Evolutionary conservation across 2,113 vertebrate genomes (phyloP).

Genomic region (Isurus oxyrinchus): DNA sequence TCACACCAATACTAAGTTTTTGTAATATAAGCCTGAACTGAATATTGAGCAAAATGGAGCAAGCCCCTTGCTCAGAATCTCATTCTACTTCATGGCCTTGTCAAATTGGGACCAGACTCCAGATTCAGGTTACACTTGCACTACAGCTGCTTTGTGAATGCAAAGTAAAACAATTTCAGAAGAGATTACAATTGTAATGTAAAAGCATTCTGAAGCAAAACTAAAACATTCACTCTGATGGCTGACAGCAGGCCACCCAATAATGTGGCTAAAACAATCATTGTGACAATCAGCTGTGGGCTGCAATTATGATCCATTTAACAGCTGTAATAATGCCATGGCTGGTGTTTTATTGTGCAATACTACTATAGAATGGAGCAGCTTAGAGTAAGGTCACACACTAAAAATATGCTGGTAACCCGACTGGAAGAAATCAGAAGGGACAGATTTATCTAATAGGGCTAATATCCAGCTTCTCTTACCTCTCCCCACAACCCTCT

Average conservation of each 20-base stretch:
- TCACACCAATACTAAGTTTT: neutral
- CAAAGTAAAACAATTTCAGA: neutral
- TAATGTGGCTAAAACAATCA: neutral
- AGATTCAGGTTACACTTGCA: neutral
- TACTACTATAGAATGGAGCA: neutral
- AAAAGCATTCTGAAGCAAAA: neutral
- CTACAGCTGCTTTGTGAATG: neutral
- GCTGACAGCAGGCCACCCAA: neutral
- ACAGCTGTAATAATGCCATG: neutral
- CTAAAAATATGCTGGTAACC: neutral
- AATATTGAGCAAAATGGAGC: neutral
- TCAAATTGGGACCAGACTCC: neutral
- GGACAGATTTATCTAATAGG: neutral
- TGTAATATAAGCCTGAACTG: neutral
- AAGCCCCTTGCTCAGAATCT: neutral
- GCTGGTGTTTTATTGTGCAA: neutral
- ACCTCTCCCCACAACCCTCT: neutral
- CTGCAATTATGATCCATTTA: neutral
- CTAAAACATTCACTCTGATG: neutral
- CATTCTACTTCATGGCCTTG: neutral
- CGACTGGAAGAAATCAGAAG: neutral
- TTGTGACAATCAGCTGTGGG: conserved; percentile 4
- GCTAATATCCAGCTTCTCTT: neutral
- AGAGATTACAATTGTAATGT: neutral
- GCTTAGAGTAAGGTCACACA: neutral